phyloP scores from a whole-genome alignment of 2,888 invertebrate species.

The Gortyna flavago region DNA sequence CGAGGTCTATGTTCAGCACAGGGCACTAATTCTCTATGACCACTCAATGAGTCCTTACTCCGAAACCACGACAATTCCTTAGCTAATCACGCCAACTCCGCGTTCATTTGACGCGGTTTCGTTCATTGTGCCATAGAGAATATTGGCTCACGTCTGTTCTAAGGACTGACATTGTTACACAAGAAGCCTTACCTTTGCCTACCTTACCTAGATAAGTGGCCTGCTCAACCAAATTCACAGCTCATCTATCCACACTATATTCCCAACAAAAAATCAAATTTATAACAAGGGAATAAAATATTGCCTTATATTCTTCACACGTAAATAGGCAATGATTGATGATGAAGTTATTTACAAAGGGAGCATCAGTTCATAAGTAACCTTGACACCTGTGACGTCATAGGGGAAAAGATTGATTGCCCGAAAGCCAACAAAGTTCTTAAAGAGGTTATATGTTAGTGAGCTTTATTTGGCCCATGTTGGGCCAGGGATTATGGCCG shows the following conservation, averaged over 20 bases:
- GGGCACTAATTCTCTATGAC: background rate
- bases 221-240: constrained; percentile 13
- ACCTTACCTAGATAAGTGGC: constrained; percentile 15
- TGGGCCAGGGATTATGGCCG: constrained; percentile 54
- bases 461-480: constrained; percentile 54
- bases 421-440: constrained; percentile 61
- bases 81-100: no score
- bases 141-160: background rate
- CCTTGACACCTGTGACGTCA: constrained; percentile 79
- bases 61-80: background rate
- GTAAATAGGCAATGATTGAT: constrained; percentile 64
- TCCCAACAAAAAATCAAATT: constrained; percentile 32
- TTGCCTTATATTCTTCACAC: constrained; percentile 40
- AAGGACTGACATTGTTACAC: background rate
- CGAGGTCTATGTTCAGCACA: background rate
- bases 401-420: constrained; percentile 76
- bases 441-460: constrained; percentile 65
- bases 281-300: constrained; percentile 31
- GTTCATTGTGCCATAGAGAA: background rate
- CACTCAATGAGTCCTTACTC: background rate
- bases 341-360: constrained; percentile 48
- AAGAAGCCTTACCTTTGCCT: background rate
- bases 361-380: constrained; percentile 68
- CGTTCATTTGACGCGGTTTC: background rate
- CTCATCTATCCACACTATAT: constrained; percentile 4